Percentiles rank a stretch among this genome's conserved stretches.
phyloP scores from a whole-genome alignment of 2,888 invertebrate species.

The Acanthococcus lagerstroemiae region DNA sequence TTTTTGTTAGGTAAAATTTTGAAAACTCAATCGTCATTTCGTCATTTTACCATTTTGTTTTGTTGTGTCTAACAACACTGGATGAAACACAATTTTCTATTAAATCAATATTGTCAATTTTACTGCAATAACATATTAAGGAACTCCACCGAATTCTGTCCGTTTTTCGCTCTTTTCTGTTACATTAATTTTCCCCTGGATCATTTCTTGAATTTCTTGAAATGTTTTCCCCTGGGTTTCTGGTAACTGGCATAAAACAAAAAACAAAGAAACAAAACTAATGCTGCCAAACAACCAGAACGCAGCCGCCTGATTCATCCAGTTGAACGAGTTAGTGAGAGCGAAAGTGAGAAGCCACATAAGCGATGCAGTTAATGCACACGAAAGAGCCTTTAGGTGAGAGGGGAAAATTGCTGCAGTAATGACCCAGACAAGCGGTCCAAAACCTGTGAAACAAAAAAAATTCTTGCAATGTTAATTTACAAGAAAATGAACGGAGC shows the following conservation, averaged over 20 bases:
- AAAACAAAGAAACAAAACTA: slow-evolving; percentile 54
- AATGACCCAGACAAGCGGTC: slow-evolving; percentile 72
- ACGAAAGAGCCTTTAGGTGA: slow-evolving; percentile 65
- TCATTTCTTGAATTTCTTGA: slow-evolving; percentile 36
- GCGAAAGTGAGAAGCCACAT: slow-evolving; percentile 69
- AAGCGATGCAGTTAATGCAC: slow-evolving; percentile 62
- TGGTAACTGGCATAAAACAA: slow-evolving; percentile 62
- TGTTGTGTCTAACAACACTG: no score
- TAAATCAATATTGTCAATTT: no score
- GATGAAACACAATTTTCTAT: no score
- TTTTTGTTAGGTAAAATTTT: no score
- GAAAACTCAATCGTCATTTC: no score
- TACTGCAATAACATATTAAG: no score
- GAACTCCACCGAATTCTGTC: no score
- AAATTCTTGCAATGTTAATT: not conserved
- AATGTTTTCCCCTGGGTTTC: slow-evolving; percentile 35
- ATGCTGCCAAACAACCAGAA: slow-evolving; percentile 63
- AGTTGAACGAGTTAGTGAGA: slow-evolving; percentile 59
- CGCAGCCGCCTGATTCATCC: slow-evolving; percentile 54
- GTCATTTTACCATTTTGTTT: no score
- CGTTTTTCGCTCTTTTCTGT: no score
- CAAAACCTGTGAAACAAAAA: slow-evolving; percentile 46
- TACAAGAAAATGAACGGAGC: not conserved
- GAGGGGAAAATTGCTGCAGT: slow-evolving; percentile 72
- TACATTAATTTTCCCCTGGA: slow-evolving; percentile 30